Percentiles rank a stretch among this genome's conserved stretches.
phyloP scores from a whole-genome alignment of 2,113 vertebrate species.

The Antechinus stuartii region DNA sequence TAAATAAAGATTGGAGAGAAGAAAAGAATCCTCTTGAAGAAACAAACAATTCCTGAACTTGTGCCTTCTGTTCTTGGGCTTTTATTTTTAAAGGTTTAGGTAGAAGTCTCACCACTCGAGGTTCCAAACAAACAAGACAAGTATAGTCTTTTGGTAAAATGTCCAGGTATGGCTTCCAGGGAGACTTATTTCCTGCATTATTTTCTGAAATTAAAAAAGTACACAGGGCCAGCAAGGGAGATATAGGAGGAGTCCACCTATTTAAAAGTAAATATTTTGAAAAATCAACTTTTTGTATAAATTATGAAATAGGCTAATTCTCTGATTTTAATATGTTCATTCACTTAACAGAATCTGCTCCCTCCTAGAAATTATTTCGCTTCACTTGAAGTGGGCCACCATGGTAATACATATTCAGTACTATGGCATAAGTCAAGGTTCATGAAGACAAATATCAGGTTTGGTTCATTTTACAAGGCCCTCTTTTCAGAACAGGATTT shows the following conservation, averaged over 20 bases:
- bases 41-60: slow-evolving; percentile 82
- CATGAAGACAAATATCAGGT: not conserved
- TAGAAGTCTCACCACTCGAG: slow-evolving; percentile 83
- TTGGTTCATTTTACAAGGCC: not conserved
- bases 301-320: not conserved
- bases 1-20: slow-evolving; percentile 91
- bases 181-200: slow-evolving; percentile 84
- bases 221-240: slow-evolving; percentile 91
- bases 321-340: not conserved
- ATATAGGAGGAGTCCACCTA: slow-evolving; percentile 86
- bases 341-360: not conserved
- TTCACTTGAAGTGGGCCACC: not conserved
- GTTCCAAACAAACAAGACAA: slow-evolving; percentile 88
- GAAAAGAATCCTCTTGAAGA: slow-evolving; percentile 87
- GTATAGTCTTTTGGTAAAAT: slow-evolving; percentile 89
- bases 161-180: slow-evolving; percentile 93
- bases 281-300: not conserved
- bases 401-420: not conserved
- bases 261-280: slow-evolving; percentile 35
- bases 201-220: slow-evolving; percentile 93
- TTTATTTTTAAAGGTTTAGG: slow-evolving; percentile 82
- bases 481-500: not conserved
- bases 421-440: not conserved
- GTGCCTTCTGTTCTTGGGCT: slow-evolving; percentile 86
- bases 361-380: not conserved